phyloP scores from a whole-genome alignment of 2,113 vertebrate species.

The Crotophaga sulcirostris region DNA sequence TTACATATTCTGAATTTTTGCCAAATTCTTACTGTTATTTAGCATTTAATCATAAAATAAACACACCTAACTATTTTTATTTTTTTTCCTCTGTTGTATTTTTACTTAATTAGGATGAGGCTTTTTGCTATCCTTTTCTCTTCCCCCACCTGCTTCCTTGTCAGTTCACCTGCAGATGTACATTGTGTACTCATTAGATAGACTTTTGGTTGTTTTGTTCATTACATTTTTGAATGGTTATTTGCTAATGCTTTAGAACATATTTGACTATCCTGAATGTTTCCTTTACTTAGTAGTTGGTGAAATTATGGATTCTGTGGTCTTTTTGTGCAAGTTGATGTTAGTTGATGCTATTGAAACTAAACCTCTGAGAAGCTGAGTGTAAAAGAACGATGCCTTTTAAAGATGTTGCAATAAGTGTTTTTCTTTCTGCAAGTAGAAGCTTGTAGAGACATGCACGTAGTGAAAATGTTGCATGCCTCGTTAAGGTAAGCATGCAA shows the following conservation, averaged over 20 bases:
- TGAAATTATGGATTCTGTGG: background rate
- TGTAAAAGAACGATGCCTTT: background rate
- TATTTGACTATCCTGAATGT: background rate
- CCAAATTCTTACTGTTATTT: background rate
- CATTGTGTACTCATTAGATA: background rate
- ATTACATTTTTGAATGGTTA: background rate
- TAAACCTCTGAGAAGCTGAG: background rate
- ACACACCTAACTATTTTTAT: background rate
- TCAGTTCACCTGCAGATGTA: background rate
- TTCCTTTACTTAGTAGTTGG: slow-evolving; percentile 33
- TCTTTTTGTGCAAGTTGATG: background rate
- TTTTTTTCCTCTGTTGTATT: background rate
- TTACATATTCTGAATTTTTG: background rate
- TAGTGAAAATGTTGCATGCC: background rate
- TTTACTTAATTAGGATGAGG: background rate
- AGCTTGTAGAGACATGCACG: background rate
- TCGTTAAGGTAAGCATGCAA: background rate
- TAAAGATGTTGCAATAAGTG: background rate
- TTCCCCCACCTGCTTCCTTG: background rate
- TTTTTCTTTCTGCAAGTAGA: background rate
- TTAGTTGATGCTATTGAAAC: background rate
- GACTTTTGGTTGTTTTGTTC: background rate
- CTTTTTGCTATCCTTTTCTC: background rate
- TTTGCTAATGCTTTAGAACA: slow-evolving; percentile 36
- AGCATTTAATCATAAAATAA: background rate